Evolutionary conservation across 2,888 invertebrate genomes (phyloP).

Genomic region (Nezara viridula): DNA sequence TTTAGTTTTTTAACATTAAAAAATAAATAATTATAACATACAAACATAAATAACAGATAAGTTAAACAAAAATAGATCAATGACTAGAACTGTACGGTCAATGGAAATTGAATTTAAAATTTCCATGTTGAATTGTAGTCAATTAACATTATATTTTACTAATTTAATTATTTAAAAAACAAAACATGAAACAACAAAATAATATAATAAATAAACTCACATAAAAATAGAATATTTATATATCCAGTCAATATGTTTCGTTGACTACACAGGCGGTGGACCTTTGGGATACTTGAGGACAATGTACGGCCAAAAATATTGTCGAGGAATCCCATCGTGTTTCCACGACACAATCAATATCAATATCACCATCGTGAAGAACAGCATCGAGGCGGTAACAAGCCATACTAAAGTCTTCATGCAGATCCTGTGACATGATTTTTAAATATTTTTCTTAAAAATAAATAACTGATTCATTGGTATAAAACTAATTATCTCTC

Average conservation of each 20-base stretch:
- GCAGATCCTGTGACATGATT: slow-evolving; percentile 7
- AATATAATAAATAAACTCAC: slow-evolving; percentile 32
- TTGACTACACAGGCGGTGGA: background rate
- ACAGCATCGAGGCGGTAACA: background rate
- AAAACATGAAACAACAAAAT: background rate
- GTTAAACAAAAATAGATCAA: background rate
- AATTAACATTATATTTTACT: background rate
- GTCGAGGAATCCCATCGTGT: background rate
- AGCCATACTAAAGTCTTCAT: slow-evolving; percentile 27
- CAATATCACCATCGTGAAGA: background rate
- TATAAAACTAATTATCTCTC: slow-evolving; percentile 5
- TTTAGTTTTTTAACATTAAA: background rate
- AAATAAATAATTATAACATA: background rate
- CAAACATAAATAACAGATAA: background rate
- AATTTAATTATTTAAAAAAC: background rate
- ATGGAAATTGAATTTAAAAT: background rate
- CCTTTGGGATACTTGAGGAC: slow-evolving; percentile 27
- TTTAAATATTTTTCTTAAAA: slow-evolving; percentile 24
- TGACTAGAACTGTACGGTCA: background rate
- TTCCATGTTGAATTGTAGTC: background rate
- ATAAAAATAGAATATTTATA: slow-evolving; percentile 22
- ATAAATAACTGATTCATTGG: background rate
- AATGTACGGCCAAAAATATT: background rate
- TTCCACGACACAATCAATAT: background rate
- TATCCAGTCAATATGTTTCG: background rate